Percentiles rank a stretch among this genome's conserved stretches.
Evolutionary conservation across 2,888 invertebrate genomes (phyloP).

Genomic region (Aphelenchoides bicaudatus): DNA sequence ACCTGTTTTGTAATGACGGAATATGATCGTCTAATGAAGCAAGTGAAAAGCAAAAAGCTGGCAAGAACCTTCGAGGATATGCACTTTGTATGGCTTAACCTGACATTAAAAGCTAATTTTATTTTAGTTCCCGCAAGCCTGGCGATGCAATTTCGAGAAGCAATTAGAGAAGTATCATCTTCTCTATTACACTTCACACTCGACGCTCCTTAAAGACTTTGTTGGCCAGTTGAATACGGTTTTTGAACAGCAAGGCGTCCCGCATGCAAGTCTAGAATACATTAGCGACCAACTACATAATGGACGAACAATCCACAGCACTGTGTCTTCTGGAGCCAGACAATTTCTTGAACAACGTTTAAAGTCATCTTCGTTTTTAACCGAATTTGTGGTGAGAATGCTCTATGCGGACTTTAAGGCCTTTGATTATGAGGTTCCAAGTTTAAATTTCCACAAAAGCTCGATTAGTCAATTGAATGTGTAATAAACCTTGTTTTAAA

Average conservation of each 20-base stretch:
- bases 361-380: slow-evolving; percentile 44
- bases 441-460: slow-evolving; percentile 15
- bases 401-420: slow-evolving; percentile 50
- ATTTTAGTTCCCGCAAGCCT: slow-evolving; percentile 38
- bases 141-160: slow-evolving; percentile 45
- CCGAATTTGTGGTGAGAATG: slow-evolving; percentile 54
- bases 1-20: slow-evolving; percentile 52
- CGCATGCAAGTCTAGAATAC: slow-evolving; percentile 34
- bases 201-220: not conserved
- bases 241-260: slow-evolving; percentile 26
- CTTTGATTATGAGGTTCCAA: slow-evolving; percentile 43
- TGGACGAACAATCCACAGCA: slow-evolving; percentile 46
- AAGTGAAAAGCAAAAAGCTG: slow-evolving; percentile 29
- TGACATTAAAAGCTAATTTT: slow-evolving; percentile 5
- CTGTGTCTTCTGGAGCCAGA: slow-evolving; percentile 41
- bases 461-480: not conserved
- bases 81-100: too few relatives aligned
- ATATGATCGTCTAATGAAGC: slow-evolving; percentile 43
- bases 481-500: slow-evolving; percentile 9
- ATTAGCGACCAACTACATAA: slow-evolving; percentile 38
- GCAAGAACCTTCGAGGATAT: slow-evolving; percentile 46
- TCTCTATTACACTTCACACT: not conserved
- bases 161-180: not conserved
- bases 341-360: slow-evolving; percentile 40
- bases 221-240: slow-evolving; percentile 4